Percentiles rank a stretch among this genome's conserved stretches.
phyloP scores from a whole-genome alignment of 2,888 invertebrate species.

The Macrosoma leucophasiata region DNA sequence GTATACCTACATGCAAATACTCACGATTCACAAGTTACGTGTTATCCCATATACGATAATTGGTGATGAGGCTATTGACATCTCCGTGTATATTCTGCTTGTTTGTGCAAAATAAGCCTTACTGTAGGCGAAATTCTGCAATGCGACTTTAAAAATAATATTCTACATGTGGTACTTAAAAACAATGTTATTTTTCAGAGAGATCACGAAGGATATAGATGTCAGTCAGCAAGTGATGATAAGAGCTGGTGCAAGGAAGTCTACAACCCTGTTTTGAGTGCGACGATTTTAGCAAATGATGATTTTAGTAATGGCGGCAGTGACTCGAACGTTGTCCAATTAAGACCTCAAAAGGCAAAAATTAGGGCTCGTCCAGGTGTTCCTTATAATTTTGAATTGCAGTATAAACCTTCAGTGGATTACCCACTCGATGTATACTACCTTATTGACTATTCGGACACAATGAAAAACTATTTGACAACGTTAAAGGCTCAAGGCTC shows the following conservation, averaged over 20 bases:
- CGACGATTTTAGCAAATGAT: neutral
- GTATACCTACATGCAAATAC: no score
- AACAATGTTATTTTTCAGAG: conserved; percentile 24
- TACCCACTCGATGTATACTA: conserved; percentile 89
- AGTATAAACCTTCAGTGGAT: conserved; percentile 79
- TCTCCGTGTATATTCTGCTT: no score
- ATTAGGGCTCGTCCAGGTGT: conserved; percentile 67
- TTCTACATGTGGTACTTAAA: no score
- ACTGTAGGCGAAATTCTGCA: no score
- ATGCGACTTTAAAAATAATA: no score
- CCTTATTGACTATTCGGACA: conserved; percentile 85
- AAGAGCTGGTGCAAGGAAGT: conserved; percentile 37
- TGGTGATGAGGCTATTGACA: no score
- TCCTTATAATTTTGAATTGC: conserved; percentile 45
- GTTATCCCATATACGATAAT: no score
- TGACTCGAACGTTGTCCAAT: conserved; percentile 43
- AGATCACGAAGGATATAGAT: conserved; percentile 24
- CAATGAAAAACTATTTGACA: conserved; percentile 75
- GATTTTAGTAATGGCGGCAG: conserved; percentile 18
- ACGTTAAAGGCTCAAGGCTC: conserved; percentile 70
- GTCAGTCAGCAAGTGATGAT: conserved; percentile 25
- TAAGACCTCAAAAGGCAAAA: conserved; percentile 71
- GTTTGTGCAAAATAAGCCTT: no score
- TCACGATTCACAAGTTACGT: no score
- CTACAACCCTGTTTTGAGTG: conserved; percentile 21